Evolutionary conservation across 2,888 invertebrate genomes (phyloP), one percentile per base, ranked within the genome.

Genomic region (Agrilus biguttatus): DNA sequence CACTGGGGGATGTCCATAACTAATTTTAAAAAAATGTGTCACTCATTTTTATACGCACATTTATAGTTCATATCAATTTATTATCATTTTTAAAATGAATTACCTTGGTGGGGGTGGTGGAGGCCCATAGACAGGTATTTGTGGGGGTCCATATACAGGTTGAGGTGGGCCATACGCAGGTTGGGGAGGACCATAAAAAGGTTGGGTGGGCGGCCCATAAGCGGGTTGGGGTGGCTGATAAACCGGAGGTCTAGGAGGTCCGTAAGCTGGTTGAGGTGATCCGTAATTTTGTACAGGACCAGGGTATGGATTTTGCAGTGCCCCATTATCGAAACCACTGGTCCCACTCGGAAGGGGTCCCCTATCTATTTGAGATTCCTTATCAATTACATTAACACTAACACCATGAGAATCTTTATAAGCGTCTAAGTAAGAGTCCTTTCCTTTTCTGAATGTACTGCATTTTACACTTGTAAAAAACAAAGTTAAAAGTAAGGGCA

Each of bases 401-500:
- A 72, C 62, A 61, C 70, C 55, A 60, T 68, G 58, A 55, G 77
- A 76, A 52, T 77, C 73, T 6, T 73, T 72, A 52, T 78, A 73
- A 2, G 80, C 80, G 36, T 78, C 75, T 50, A 81, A 60, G 53
- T 80, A 81, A 3, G 77, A 76, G 58, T 81, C 80, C 5, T 53
- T 41, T 19, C 44, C 43, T 33, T 38, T 43, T 12, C 39, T 28
- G 2, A 10, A 28, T 10, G 8, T 10, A 10, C 28, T 28, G 5
- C 28, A 28, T 28, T 10, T 28, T 28, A 10, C 10, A 28, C 28
- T 28, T 10, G 54, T 67, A 68, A 1, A 67, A 69, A 44, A 39
- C 13, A 23, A 39, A 35, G 40, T 33, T 13, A 40, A 39, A 38
- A 37, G 14, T 8, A 41, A 33, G 14, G 36, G 37, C 21, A 41